phyloP scores from a whole-genome alignment of 2,113 vertebrate species.

The Atherinomorus stipes region DNA sequence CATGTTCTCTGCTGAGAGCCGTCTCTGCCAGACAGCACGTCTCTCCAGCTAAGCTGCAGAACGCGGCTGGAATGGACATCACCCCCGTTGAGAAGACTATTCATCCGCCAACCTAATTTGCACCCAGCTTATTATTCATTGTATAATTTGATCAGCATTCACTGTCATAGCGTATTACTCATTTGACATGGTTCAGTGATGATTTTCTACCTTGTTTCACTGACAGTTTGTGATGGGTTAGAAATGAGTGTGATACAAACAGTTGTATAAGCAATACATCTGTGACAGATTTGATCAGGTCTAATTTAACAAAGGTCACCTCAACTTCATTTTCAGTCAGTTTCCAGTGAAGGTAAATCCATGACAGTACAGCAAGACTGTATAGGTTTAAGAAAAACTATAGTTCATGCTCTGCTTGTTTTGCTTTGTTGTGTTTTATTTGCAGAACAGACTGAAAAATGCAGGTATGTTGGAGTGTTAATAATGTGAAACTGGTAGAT shows the following conservation, averaged over 20 bases:
- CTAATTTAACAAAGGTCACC: conserved; percentile 34
- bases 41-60: conserved; percentile 50
- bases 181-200: conserved; percentile 36
- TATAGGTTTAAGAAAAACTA: conserved; percentile 13
- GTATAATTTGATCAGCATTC: conserved; percentile 46
- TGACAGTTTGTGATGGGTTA: conserved; percentile 24
- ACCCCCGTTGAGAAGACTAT: conserved; percentile 47
- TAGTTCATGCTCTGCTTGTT: too few relatives aligned
- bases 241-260: conserved; percentile 21
- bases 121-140: conserved; percentile 44
- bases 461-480: too few relatives aligned
- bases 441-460: too few relatives aligned
- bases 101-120: conserved; percentile 59
- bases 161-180: conserved; percentile 35
- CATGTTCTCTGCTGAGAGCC: conserved; percentile 64
- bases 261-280: neutral
- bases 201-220: conserved; percentile 15
- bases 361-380: neutral
- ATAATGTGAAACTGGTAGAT: too few relatives aligned
- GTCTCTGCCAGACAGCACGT: conserved; percentile 65
- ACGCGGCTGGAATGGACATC: conserved; percentile 40
- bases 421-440: neutral
- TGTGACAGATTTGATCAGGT: too few relatives aligned
- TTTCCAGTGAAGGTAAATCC: conserved; percentile 38
- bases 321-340: conserved; percentile 10